These are phyloP conservation scores for Melinaea menophilus DNA, from an alignment of 2,888 invertebrate species.

Conservation along the genomic window DNA sequence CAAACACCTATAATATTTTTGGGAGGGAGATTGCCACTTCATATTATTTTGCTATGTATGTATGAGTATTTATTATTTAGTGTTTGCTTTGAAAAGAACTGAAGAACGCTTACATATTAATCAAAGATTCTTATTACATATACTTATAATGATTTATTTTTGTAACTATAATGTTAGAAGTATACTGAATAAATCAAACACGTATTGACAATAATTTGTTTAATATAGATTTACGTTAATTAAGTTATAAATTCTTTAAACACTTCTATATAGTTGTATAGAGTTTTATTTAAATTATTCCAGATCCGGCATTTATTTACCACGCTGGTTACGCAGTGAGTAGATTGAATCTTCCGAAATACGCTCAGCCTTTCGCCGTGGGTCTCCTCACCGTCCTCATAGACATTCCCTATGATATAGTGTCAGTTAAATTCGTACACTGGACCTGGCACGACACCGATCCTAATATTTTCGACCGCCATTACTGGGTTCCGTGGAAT, in stretches of 20 bases:
- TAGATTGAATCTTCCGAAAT: conserved; percentile 73
- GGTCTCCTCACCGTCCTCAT: conserved; percentile 84
- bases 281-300: conserved; percentile 26
- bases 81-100: no score
- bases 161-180: no score
- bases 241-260: no score
- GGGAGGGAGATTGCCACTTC: conserved; percentile 83
- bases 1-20: conserved; percentile 85
- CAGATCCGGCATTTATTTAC: conserved; percentile 80
- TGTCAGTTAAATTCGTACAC: conserved; percentile 86
- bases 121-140: no score
- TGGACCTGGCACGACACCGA: conserved; percentile 92
- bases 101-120: no score
- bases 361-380: conserved; percentile 81
- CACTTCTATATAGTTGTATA: no score
- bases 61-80: neutral
- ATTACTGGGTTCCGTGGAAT: conserved; percentile 91
- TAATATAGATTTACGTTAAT: no score
- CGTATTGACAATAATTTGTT: no score
- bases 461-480: conserved; percentile 83
- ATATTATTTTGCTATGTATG: conserved; percentile 85
- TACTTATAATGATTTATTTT: no score
- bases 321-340: conserved; percentile 78
- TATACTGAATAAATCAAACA: no score
- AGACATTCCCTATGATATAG: conserved; percentile 88